phyloP scores from a whole-genome alignment of 2,113 vertebrate genomes.

The Regulus satrapa region DNA sequence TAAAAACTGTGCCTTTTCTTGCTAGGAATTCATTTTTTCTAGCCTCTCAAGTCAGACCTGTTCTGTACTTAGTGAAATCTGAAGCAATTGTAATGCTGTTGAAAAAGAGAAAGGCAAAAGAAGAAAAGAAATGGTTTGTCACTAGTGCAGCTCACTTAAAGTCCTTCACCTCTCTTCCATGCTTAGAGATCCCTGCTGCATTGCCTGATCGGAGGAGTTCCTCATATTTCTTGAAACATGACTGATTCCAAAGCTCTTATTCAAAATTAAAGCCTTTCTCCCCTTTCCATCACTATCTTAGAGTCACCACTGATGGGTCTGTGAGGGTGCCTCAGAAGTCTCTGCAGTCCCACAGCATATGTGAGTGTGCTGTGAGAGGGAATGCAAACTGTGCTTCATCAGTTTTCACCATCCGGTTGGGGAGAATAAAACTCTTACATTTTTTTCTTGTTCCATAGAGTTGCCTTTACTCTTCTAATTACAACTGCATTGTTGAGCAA shows the following conservation, averaged over 20 bases:
- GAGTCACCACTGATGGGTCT: background rate
- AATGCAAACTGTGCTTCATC: background rate
- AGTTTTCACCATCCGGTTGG: background rate
- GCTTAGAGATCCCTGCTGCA: background rate
- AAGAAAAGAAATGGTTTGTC: background rate
- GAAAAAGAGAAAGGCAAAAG: background rate
- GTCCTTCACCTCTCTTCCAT: background rate
- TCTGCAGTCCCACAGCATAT: background rate
- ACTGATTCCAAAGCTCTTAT: background rate
- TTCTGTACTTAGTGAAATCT: background rate
- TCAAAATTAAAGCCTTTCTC: background rate
- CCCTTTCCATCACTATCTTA: background rate
- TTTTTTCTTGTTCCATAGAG: constrained; percentile 31
- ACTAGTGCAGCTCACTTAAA: background rate
- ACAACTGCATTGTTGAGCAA: constrained; percentile 39
- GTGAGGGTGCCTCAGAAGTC: background rate
- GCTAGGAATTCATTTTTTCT: background rate
- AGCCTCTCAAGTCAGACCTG: background rate
- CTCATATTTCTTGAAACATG: background rate
- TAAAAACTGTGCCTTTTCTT: background rate
- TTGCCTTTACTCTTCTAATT: constrained; percentile 51
- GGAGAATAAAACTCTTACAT: constrained; percentile 11
- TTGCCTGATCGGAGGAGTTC: background rate
- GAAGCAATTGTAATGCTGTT: background rate
- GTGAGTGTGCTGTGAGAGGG: background rate